Conservation (phyloP, 2,888 invertebrate species). For the Malthinus flaveolus region DNA sequence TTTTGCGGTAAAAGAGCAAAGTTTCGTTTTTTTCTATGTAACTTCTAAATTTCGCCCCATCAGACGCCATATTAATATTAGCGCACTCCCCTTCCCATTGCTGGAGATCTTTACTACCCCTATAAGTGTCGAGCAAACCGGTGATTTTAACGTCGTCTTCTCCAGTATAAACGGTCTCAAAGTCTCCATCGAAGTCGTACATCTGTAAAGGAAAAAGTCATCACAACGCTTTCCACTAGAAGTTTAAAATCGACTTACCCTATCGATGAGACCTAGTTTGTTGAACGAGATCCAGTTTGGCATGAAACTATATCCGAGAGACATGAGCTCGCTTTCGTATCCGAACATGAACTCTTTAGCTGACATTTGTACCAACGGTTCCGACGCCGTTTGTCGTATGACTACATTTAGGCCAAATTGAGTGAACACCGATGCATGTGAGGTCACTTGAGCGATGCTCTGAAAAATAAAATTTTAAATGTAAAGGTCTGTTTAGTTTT, state of each 20-base stretch:
- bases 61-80: conserved; percentile 75
- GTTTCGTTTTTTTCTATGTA: conserved; percentile 69
- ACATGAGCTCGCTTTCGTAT: conserved; percentile 78
- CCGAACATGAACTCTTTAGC: conserved; percentile 90
- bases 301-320: conserved; percentile 79
- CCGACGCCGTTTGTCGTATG: conserved; percentile 67
- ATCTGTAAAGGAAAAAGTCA: conserved; percentile 59
- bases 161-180: conserved; percentile 78
- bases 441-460: conserved; percentile 81
- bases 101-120: conserved; percentile 70
- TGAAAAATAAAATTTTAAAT: conserved; percentile 51
- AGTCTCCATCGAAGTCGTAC: conserved; percentile 83
- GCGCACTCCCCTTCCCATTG: conserved; percentile 82
- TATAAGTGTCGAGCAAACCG: conserved; percentile 77
- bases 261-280: conserved; percentile 84
- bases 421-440: conserved; percentile 66
- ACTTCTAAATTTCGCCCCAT: conserved; percentile 83
- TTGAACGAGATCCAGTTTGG: conserved; percentile 86
- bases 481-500: background rate
- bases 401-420: conserved; percentile 72
- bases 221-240: background rate
- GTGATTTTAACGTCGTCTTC: conserved; percentile 62
- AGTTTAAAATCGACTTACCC: conserved; percentile 61
- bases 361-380: conserved; percentile 78
- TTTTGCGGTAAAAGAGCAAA: conserved; percentile 78